Base-by-base conservation (phyloP, 92 coral and sea anemone genomes). In the Micromussa lordhowensis region DNA sequence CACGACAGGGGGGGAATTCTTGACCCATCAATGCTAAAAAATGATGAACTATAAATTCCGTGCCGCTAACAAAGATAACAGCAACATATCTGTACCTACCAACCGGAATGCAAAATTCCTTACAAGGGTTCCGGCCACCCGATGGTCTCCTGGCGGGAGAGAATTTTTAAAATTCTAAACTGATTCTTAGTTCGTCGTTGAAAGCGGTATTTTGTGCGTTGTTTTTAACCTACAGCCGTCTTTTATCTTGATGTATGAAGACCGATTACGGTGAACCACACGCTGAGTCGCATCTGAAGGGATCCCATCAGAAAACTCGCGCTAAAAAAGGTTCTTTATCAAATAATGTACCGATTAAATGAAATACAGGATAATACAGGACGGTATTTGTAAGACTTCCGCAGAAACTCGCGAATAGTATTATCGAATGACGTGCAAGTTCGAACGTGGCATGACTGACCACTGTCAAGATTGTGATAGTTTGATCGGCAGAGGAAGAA, bases 301-400 rank as follows among this genome's bases (percentile, higher is more conserved):
- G 75, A 81, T 63, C 75, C 34, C 85, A 81, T 64, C 73, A 81
- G 75, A 81, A 81, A 68, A 44, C 51, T 40, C 40, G 66, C 74
- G 75, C 53, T 35, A 61, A 61, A 81, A 81, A 80, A 29, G 36
- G 51, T 40, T 32, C 35, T 77, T 77, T n/a, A 77, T 48, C 64
- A 48, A 77, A 51, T 24, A 49, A 77, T 48, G 34, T 63, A 28
- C 58, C 28, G 35, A 24, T 61, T 24, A 35, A 59, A 59, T 44
- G 22, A 68, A 81, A 13, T 21, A 61, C 55, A 64, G 85, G 75
- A 61, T 64, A 12, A 81, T 9, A 73, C 78, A 73, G 49, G 78
- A 38, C 36, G 21, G 30, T 38, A 73, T 73, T 32, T 73, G 78
- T 18, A 34, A 36, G 78, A 73, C 78, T 21, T 73, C 71, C 71